These are phyloP conservation scores for Aleiodes testaceus DNA, from an alignment of 2,888 invertebrate species.

Conservation along the genomic window DNA sequence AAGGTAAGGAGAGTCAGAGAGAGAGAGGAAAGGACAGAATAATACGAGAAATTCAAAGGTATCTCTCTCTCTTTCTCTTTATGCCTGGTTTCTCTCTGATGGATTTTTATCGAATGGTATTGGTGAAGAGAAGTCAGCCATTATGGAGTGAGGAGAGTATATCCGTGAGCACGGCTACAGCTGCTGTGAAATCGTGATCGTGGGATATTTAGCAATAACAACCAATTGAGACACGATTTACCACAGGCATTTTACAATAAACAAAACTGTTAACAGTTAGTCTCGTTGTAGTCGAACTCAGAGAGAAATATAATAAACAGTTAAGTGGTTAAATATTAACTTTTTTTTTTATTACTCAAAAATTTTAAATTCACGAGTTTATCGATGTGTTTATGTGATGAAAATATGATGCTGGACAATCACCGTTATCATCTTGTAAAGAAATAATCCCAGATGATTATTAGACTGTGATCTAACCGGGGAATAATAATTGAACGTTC, in stretches of 20 bases:
- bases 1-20: slow-evolving; percentile 8
- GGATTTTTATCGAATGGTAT: neutral
- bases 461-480: neutral
- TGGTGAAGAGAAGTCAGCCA: slow-evolving; percentile 28
- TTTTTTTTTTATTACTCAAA: no score
- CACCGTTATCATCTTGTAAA: slow-evolving; percentile 1
- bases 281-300: neutral
- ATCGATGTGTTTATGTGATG: slow-evolving; percentile 4
- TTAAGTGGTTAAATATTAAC: slow-evolving; percentile 15
- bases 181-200: slow-evolving; percentile 62
- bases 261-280: slow-evolving; percentile 22
- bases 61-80: slow-evolving; percentile 1
- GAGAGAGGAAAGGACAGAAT: slow-evolving; percentile 11
- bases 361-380: neutral
- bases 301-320: slow-evolving; percentile 9
- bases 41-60: neutral
- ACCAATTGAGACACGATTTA: slow-evolving; percentile 23
- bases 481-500: neutral
- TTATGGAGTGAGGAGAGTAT: slow-evolving; percentile 46
- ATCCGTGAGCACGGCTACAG: slow-evolving; percentile 63
- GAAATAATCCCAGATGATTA: neutral
- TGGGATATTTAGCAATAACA: slow-evolving; percentile 23
- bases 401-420: slow-evolving; percentile 8
- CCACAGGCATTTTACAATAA: slow-evolving; percentile 8
- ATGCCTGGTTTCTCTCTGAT: no score